These are phyloP conservation scores for Galleria mellonella DNA, from an alignment of 1,140 invertebrate species.

Conservation along the genomic window DNA sequence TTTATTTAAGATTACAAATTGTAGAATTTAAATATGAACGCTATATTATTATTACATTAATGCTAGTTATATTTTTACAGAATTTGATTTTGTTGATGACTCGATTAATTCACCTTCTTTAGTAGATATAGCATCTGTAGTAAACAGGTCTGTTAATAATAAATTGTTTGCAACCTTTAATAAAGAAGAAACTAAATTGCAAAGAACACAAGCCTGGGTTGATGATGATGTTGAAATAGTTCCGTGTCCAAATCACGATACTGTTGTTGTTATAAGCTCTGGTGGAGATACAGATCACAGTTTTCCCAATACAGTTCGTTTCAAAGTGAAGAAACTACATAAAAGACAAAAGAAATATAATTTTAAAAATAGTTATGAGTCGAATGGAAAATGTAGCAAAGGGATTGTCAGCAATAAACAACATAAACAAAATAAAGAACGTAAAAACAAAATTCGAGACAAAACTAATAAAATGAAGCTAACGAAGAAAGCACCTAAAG, in stretches of 20 bases:
- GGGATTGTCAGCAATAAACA: conserved; percentile 1
- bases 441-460: conserved; percentile 3
- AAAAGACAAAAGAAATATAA: conserved; percentile 7
- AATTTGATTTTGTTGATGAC: not conserved
- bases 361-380: conserved; percentile 1
- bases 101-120: not conserved
- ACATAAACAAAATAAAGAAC: too few species aligned
- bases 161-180: too few species aligned
- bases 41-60: too few species aligned
- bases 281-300: conserved; percentile 18
- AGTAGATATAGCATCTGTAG: not conserved
- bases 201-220: conserved; percentile 30
- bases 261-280: conserved; percentile 12
- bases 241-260: conserved; percentile 7
- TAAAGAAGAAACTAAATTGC: conserved; percentile 10
- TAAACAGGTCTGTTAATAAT: not conserved
- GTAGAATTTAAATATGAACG: too few species aligned
- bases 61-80: too few species aligned
- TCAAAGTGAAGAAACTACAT: conserved; percentile 11
- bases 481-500: conserved; percentile 22
- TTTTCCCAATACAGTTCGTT: not conserved
- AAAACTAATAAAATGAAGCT: conserved; percentile 18
- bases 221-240: conserved; percentile 19
- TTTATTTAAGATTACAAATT: too few species aligned
- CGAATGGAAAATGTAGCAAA: not conserved